These are phyloP conservation scores for Andrena flavipes DNA, from an alignment of 2,888 invertebrate species.

Conservation along the genomic window DNA sequence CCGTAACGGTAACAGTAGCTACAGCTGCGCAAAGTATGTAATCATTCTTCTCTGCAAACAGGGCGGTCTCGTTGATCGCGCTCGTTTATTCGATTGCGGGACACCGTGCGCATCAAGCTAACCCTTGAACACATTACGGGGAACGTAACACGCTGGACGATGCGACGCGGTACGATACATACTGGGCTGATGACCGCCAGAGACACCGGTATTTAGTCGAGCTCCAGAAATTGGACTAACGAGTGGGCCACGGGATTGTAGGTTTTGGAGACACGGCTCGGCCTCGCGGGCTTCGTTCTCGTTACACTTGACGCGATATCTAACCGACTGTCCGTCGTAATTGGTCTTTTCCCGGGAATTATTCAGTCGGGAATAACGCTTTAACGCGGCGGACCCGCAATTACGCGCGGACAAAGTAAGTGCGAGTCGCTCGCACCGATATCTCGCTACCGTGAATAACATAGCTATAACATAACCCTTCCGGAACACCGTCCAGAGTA, in stretches of 20 bases:
- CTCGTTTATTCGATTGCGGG: slow-evolving; percentile 11
- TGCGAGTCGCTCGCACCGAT: neutral
- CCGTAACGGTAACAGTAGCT: neutral
- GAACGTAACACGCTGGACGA: slow-evolving; percentile 58
- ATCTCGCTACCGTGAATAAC: slow-evolving; percentile 1
- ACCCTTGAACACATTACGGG: slow-evolving; percentile 46
- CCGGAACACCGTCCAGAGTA: neutral
- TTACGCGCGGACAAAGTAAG: neutral
- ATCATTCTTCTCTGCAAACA: slow-evolving; percentile 7
- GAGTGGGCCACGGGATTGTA: slow-evolving; percentile 34
- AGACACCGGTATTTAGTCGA: slow-evolving; percentile 33
- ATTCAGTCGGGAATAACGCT: slow-evolving; percentile 11
- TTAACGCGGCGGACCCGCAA: neutral
- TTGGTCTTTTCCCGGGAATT: neutral
- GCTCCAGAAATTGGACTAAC: slow-evolving; percentile 51
- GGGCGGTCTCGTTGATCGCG: neutral
- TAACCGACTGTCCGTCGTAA: neutral
- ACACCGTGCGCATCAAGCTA: slow-evolving; percentile 21
- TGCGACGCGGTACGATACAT: slow-evolving; percentile 4
- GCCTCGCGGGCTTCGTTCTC: neutral
- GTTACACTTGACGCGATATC: slow-evolving; percentile 6
- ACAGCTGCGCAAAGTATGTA: neutral
- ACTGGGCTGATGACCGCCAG: slow-evolving; percentile 35
- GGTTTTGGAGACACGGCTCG: slow-evolving; percentile 9
- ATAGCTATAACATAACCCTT: neutral